These are phyloP conservation scores for Sorex maritimensis DNA, from an alignment of 2,797 vertebrate genomes.

Conservation along the genomic window DNA sequence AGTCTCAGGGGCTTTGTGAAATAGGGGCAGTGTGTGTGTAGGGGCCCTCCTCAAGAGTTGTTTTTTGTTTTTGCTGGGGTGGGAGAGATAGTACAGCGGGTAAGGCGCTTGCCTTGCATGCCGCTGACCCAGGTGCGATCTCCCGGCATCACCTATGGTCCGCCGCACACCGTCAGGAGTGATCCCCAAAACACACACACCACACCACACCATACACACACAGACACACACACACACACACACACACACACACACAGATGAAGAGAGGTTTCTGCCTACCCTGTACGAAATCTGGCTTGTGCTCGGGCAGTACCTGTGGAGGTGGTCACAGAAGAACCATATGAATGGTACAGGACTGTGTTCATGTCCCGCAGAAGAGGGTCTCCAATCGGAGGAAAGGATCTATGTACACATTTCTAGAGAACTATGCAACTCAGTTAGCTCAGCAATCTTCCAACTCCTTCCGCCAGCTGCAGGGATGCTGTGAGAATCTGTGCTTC, in stretches of 20 bases:
- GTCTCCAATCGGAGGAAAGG: not conserved
- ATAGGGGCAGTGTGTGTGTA: not conserved
- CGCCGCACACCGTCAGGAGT: too few relatives aligned
- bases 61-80: too few relatives aligned
- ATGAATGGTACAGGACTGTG: constrained; percentile 5
- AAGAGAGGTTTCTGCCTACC: constrained; percentile 7
- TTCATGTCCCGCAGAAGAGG: not conserved
- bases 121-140: too few relatives aligned
- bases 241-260: too few relatives aligned
- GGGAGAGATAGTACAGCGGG: too few relatives aligned
- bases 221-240: too few relatives aligned
- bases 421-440: not conserved
- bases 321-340: constrained; percentile 17
- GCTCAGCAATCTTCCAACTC: not conserved
- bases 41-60: too few relatives aligned
- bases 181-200: too few relatives aligned
- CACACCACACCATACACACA: too few relatives aligned
- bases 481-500: not conserved
- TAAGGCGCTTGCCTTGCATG: too few relatives aligned
- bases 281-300: not conserved
- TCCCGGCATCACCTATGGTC: too few relatives aligned
- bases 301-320: not conserved
- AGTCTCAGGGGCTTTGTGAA: constrained; percentile 42
- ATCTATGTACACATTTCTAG: not conserved
- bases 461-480: not conserved